phyloP scores from a whole-genome alignment of 2,113 vertebrate species.

The Serilophus lunatus region DNA sequence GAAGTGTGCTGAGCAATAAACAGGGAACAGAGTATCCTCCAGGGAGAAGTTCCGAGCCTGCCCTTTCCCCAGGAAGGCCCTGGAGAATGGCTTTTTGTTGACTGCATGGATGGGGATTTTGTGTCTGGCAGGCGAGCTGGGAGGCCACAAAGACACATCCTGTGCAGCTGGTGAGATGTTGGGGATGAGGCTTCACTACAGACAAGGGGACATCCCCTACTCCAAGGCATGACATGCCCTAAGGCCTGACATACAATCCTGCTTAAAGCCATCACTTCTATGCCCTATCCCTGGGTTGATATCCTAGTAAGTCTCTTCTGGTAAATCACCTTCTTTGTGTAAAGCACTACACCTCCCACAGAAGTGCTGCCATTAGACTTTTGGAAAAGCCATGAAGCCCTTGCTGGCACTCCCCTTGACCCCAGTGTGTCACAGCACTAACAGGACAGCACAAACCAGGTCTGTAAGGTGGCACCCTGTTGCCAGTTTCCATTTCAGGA shows the following conservation, averaged over 20 bases:
- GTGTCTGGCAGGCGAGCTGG: not conserved
- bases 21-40: not conserved
- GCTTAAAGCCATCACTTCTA: not conserved
- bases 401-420: fast-evolving
- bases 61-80: constrained; percentile 30
- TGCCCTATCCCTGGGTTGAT: fast-evolving
- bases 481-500: not conserved
- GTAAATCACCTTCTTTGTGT: not conserved
- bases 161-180: not conserved
- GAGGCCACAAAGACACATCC: not conserved
- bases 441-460: not conserved
- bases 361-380: not conserved
- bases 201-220: not conserved
- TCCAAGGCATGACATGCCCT: not conserved
- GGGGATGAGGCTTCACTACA: not conserved
- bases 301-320: not conserved
- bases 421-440: not conserved
- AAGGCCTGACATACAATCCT: fast-evolving
- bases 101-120: not conserved
- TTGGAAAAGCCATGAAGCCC: not conserved
- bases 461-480: not conserved
- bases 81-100: constrained; percentile 34
- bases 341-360: not conserved
- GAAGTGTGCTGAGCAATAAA: not conserved
- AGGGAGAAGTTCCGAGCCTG: not conserved